Conservation (phyloP, 1,140 invertebrate species). For the Trachymyrmex cornetzi region DNA sequence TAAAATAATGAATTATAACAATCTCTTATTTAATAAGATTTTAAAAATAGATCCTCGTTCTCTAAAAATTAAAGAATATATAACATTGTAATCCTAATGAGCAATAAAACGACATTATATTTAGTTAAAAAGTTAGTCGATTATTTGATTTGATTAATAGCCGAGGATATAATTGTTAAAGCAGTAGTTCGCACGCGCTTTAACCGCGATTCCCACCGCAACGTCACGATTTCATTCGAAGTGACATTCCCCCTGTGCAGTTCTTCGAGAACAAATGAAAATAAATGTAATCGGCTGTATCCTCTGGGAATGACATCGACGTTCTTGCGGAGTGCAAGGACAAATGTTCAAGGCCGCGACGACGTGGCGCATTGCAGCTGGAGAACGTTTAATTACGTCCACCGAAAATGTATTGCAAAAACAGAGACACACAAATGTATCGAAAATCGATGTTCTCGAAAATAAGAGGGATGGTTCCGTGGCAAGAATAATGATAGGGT, state of each 20-base stretch:
- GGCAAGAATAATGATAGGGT: slow-evolving; percentile 63
- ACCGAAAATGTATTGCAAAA: slow-evolving; percentile 5
- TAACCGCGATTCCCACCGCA: not conserved
- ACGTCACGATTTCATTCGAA: slow-evolving; percentile 35
- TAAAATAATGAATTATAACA: too few relatives aligned
- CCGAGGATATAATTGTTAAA: not conserved
- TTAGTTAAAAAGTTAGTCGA: not conserved
- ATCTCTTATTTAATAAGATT: too few relatives aligned
- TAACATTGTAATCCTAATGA: not conserved
- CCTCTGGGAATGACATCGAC: slow-evolving; percentile 53
- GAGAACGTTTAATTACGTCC: slow-evolving; percentile 14
- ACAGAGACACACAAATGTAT: slow-evolving; percentile 41
- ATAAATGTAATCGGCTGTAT: slow-evolving; percentile 58
- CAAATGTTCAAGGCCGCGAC: slow-evolving; percentile 32
- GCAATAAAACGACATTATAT: not conserved
- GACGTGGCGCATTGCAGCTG: not conserved
- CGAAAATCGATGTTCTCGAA: slow-evolving; percentile 56
- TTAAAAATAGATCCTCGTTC: too few relatives aligned
- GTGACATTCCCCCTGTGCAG: slow-evolving; percentile 6
- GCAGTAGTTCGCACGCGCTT: slow-evolving; percentile 22
- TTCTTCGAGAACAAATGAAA: slow-evolving; percentile 39
- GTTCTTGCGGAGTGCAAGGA: slow-evolving; percentile 18
- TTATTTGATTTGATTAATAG: slow-evolving; percentile 24
- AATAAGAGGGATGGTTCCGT: slow-evolving; percentile 44
- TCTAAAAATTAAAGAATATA: not conserved